Evolutionary conservation across 2,113 vertebrate genomes (phyloP).

Genomic region (Gambusia holbrooki): DNA sequence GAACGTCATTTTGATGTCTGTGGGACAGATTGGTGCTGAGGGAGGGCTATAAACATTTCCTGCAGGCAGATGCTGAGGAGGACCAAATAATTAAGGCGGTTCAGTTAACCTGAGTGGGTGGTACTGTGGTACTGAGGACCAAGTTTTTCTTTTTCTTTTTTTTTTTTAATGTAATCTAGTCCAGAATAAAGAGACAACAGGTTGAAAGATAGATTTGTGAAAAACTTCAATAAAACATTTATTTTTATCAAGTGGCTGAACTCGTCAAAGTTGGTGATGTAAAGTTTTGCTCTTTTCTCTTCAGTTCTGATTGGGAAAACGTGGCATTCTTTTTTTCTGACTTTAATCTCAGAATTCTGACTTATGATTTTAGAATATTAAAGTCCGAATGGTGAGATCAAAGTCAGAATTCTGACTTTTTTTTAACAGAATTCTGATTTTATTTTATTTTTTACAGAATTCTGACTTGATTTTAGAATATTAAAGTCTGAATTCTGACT

Average conservation of each 20-base stretch:
- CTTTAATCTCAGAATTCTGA: too few species aligned
- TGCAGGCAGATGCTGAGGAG: slow-evolving; percentile 38
- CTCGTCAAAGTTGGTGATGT: not conserved
- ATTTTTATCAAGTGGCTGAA: not conserved
- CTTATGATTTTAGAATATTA: too few species aligned
- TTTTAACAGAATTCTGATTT: too few species aligned
- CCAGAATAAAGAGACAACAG: slow-evolving; percentile 22
- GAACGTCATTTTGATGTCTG: slow-evolving; percentile 47
- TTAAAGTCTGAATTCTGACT: too few species aligned
- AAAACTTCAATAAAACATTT: not conserved
- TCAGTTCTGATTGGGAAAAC: not conserved
- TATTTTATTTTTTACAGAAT: too few species aligned
- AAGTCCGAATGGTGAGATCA: too few species aligned
- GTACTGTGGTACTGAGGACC: not conserved
- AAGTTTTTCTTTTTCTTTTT: not conserved
- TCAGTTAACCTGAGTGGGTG: slow-evolving; percentile 36
- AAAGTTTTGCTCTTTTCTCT: too few species aligned
- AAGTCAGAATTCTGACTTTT: too few species aligned
- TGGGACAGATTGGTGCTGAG: slow-evolving; percentile 51
- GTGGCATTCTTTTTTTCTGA: not conserved
- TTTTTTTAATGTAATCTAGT: not conserved
- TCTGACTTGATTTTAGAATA: too few species aligned
- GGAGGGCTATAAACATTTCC: slow-evolving; percentile 46
- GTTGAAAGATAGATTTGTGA: not conserved
- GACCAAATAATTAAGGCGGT: slow-evolving; percentile 48